Conservation (phyloP, 1,140 invertebrate species). For the Frieseomelitta varia region DNA sequence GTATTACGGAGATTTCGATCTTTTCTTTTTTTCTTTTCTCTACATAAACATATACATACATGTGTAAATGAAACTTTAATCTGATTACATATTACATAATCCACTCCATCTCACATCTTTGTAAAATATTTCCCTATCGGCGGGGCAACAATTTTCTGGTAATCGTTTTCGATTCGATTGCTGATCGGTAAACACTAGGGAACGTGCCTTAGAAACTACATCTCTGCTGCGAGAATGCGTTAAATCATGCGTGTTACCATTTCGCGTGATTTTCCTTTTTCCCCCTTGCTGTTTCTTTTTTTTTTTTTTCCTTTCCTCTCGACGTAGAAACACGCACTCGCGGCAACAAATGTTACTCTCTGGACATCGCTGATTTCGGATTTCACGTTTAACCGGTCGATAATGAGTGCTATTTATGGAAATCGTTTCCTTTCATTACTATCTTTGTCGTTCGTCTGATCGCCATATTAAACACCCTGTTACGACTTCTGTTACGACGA, state of each 20-base stretch:
- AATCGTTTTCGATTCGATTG: constrained; percentile 21
- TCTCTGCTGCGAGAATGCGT: background rate
- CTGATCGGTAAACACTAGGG: background rate
- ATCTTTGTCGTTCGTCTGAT: constrained; percentile 24
- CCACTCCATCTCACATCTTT: background rate
- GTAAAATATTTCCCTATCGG: background rate
- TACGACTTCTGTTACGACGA: constrained; percentile 31
- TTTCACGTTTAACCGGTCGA: constrained; percentile 42
- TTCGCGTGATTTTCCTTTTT: background rate
- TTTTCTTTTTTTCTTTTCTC: background rate
- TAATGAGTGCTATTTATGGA: constrained; percentile 45
- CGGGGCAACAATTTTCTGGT: constrained; percentile 1
- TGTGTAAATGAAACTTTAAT: background rate
- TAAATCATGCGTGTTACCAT: background rate
- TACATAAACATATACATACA: no score
- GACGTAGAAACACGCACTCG: background rate
- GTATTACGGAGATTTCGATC: background rate
- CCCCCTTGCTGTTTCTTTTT: no score
- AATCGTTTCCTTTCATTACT: constrained; percentile 4
- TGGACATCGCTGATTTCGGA: constrained; percentile 26
- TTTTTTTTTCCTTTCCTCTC: no score
- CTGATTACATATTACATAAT: constrained; percentile 16
- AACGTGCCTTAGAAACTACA: constrained; percentile 27
- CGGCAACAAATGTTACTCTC: constrained; percentile 21
- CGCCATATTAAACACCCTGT: constrained; percentile 14